Evolutionary conservation across 2,888 invertebrate species (phyloP), one percentile per base, ranked within the genome.

Genomic region (Drosophila affinis): DNA sequence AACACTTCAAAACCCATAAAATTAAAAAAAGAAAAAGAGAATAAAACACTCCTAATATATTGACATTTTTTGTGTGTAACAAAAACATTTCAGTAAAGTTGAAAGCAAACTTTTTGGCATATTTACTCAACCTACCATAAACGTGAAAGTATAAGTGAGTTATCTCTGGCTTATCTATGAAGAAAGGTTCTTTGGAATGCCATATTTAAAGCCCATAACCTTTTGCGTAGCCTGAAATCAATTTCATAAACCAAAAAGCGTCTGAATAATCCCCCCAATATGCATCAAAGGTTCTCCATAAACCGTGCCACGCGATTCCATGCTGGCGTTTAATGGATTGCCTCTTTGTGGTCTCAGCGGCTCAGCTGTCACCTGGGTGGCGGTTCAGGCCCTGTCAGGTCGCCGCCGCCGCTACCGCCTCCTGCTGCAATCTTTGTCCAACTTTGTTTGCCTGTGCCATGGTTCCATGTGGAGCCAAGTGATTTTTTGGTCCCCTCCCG

Each of bases 321-420:
- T 45, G 65, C 69, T 54, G 67, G 46, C 65, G 39, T 82, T 82
- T 85, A 82, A 82, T 82, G 86, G 81, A 85, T 82, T 82, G 81
- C 75, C 78, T 72, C 72, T 81, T 60, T 78, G 78, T 68, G 78
- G 69, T 75, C 55, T 64, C 56, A 48, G 51, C 62, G 76, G 76
- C 72, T 76, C 67, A 68, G 76, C 70, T 78, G 78, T 79, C 81
- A 82, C 76, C 78, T 85, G 79, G 79, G 61, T 64, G 72, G 21
- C 21, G 47, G 9, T 12, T 62, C 46, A 12, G 21, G 21, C 10
- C 51, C 21, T 32, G 24, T 24, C 34, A 29, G 29, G 29, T 21
- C 54, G 34, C 59, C 49, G 59, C 56, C 10, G 34, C 59, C 49
- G 29, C 29, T 49, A 2, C 18, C 18, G 34, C 59, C 49, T 67